Evolutionary conservation across 2,888 invertebrate species (phyloP).

Genomic region (Hydroisotoma schaefferi): DNA sequence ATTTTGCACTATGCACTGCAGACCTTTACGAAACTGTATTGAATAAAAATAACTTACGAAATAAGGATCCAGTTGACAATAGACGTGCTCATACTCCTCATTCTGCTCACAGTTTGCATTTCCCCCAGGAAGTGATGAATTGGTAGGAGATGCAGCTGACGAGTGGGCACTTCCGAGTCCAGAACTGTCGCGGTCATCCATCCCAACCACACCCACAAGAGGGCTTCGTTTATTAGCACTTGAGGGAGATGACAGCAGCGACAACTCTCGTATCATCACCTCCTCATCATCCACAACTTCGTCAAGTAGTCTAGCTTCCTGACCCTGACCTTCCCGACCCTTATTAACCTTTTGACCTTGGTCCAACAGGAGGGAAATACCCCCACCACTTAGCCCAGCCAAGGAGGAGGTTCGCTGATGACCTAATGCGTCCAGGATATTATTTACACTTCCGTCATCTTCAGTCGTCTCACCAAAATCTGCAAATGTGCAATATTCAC

Average conservation of each 20-base stretch:
- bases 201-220: slow-evolving; percentile 25
- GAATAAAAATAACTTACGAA: slow-evolving; percentile 49
- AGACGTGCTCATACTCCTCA: slow-evolving; percentile 48
- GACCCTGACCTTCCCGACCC: not conserved
- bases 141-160: slow-evolving; percentile 44
- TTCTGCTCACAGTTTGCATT: slow-evolving; percentile 13
- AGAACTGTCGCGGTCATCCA: slow-evolving; percentile 44
- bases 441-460: slow-evolving; percentile 47
- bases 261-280: not conserved
- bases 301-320: not conserved
- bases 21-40: too few relatives aligned
- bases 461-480: slow-evolving; percentile 39
- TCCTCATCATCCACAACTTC: not conserved
- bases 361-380: slow-evolving; percentile 31
- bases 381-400: slow-evolving; percentile 37
- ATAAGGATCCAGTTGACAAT: slow-evolving; percentile 47
- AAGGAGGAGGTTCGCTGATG: slow-evolving; percentile 38
- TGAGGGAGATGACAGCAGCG: slow-evolving; percentile 2
- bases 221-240: not conserved
- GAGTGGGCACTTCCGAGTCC: slow-evolving; percentile 45
- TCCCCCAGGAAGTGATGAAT: slow-evolving; percentile 37
- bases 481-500: too few relatives aligned
- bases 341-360: slow-evolving; percentile 11
- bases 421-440: slow-evolving; percentile 46
- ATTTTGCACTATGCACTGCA: too few relatives aligned